Conservation (phyloP, 2,888 invertebrate genomes). For the Augochlorella aurata region DNA sequence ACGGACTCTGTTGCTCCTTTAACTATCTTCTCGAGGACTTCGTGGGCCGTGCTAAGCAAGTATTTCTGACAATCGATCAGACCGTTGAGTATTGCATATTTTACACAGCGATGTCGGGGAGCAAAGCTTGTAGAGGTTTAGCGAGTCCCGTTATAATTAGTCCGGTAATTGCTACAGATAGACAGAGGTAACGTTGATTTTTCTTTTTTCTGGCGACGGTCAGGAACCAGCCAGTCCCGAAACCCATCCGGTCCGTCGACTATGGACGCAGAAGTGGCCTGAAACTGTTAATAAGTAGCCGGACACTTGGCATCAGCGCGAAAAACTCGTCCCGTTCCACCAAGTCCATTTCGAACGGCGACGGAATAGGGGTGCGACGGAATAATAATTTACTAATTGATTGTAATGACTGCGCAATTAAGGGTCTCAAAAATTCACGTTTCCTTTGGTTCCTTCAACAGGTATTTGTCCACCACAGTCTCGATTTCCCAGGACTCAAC, state of each 20-base stretch:
- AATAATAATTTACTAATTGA: background rate
- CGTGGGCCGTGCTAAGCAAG: slow-evolving; percentile 45
- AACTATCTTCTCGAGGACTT: slow-evolving; percentile 72
- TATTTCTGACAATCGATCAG: background rate
- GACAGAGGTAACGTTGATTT: background rate
- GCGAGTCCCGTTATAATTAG: too few relatives aligned
- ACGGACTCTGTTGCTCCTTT: slow-evolving; percentile 80
- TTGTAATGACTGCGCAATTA: background rate
- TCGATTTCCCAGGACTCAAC: slow-evolving; percentile 69
- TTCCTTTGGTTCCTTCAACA: slow-evolving; percentile 40
- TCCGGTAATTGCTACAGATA: too few relatives aligned
- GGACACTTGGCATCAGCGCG: slow-evolving; percentile 26
- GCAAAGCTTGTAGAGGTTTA: too few relatives aligned
- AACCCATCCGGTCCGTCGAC: slow-evolving; percentile 6
- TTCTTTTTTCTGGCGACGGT: too few relatives aligned
- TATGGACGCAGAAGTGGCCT: slow-evolving; percentile 58
- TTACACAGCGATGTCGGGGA: too few relatives aligned
- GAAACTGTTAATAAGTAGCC: slow-evolving; percentile 41
- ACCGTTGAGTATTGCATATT: background rate
- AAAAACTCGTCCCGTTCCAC: background rate
- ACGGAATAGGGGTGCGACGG: slow-evolving; percentile 55
- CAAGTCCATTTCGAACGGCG: slow-evolving; percentile 34
- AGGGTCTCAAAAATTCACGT: background rate
- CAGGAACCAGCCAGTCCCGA: slow-evolving; percentile 7
- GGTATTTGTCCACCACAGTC: slow-evolving; percentile 73